phyloP scores from a whole-genome alignment of 2,113 vertebrate genomes.

The Rhinichthys klamathensis region DNA sequence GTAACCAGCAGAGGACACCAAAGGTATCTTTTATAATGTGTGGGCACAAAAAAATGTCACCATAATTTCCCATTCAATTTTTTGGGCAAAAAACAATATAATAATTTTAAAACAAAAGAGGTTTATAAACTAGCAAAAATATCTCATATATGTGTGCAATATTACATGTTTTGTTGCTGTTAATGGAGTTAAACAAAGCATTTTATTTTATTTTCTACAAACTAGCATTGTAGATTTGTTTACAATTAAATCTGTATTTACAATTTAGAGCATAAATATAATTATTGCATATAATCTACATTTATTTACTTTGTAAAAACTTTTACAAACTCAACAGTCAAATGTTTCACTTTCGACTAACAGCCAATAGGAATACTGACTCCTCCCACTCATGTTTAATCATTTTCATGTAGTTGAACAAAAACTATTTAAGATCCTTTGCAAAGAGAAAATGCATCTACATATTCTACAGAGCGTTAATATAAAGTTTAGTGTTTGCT shows the following conservation, averaged over 20 bases:
- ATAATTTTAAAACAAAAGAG: not conserved
- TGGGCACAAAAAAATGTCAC: not conserved
- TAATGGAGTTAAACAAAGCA: too few species aligned
- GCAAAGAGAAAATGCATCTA: not conserved
- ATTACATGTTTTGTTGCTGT: too few species aligned
- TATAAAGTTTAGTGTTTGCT: not conserved
- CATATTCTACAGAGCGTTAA: not conserved
- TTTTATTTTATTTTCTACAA: too few species aligned
- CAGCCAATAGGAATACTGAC: slow-evolving; percentile 3
- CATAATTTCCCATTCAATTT: not conserved
- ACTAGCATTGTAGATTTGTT: not conserved
- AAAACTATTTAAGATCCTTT: slow-evolving; percentile 8
- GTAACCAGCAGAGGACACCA: slow-evolving; percentile 57
- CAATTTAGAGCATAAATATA: not conserved
- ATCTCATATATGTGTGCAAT: not conserved
- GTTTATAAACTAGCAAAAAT: not conserved
- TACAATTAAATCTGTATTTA: too few species aligned
- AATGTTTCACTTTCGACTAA: not conserved
- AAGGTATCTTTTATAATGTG: not conserved
- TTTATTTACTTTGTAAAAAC: not conserved
- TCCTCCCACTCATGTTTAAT: slow-evolving; percentile 12
- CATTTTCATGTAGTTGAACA: not conserved
- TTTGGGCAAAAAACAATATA: too few species aligned
- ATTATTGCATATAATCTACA: too few species aligned
- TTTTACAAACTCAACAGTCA: not conserved